These are phyloP conservation scores for Orthosia incerta DNA, from an alignment of 2,888 invertebrate genomes.

Conservation along the genomic window DNA sequence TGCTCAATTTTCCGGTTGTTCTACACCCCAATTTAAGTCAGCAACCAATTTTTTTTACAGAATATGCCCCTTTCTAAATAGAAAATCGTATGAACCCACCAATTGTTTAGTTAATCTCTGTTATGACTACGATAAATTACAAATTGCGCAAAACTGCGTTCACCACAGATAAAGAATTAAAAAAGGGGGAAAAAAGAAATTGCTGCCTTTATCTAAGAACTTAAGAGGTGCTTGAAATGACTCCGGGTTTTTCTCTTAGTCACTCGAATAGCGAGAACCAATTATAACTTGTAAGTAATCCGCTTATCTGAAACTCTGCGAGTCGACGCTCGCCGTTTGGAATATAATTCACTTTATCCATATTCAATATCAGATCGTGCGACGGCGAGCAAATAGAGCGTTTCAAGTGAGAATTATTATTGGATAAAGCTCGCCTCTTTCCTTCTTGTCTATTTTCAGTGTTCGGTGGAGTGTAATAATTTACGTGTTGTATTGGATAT, in stretches of 20 bases:
- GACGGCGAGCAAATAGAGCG: conserved; percentile 89
- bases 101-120: conserved; percentile 54
- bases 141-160: conserved; percentile 48
- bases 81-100: conserved; percentile 8
- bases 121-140: conserved; percentile 54
- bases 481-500: conserved; percentile 85
- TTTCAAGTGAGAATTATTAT: conserved; percentile 90
- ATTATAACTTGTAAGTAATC: conserved; percentile 90
- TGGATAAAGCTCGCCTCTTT: conserved; percentile 87
- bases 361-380: conserved; percentile 90
- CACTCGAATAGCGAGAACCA: conserved; percentile 87
- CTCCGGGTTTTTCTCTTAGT: conserved; percentile 83
- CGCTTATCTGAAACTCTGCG: conserved; percentile 85
- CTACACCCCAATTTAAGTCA: neutral
- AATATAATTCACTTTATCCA: conserved; percentile 90
- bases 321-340: conserved; percentile 86
- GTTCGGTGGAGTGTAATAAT: conserved; percentile 83
- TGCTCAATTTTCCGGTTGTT: neutral
- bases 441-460: conserved; percentile 86
- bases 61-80: neutral
- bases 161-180: conserved; percentile 57
- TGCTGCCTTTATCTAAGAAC: conserved; percentile 76
- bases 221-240: conserved; percentile 79
- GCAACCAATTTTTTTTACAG: neutral
- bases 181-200: conserved; percentile 70